Base-by-base conservation (phyloP, 2,797 vertebrate species). In the Phrynocephalus forsythii region DNA sequence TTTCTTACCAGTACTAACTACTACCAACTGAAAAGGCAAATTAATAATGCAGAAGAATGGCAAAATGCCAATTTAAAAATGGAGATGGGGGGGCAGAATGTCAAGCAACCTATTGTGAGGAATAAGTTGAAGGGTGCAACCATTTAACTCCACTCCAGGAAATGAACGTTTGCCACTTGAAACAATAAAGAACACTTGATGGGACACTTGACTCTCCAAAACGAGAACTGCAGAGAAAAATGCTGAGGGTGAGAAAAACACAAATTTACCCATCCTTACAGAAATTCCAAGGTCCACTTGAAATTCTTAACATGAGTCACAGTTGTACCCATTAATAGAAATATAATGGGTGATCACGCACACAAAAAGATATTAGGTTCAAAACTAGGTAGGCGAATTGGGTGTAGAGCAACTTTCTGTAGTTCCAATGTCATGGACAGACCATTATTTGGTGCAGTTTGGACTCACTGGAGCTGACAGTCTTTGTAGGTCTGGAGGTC, bases 151-250 rank as follows among this genome's bases (percentile, higher is more conserved):
- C 67, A 20, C 33, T 83, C 83, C 93, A 94, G 91, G 91, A 67
- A 81, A 81, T 4, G 87, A 94, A 94, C 91, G 89, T 93, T 88
- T 94, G 76, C 92, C 90, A 94, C 93, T 93, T 94, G 89, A 95
- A 90, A 91, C 90, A 90, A 93, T 73, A 82, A 92, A 90, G 86
- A 88, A 90, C 93, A 90, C 92, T 94, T 95, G 90, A 94, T 90
- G 92, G 0, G 79, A 0, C 90, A 92, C 94, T 95, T 94, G 94
- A 91, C 93, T 75, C 89, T 83, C 28, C 89, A 87, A 93, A 94
- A 91, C 91, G 20, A 92, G 86, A 82, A 90, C 16, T 63, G 92
- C 24, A 73, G 88, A 87, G 93, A 90, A 91, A 91, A 44, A 44
- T 5, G 38, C 38, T 91, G 77, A 81, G 44, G 90, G 24, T 44